Base-by-base conservation (phyloP, 2,888 invertebrate species). In the Cephus pulcher region DNA sequence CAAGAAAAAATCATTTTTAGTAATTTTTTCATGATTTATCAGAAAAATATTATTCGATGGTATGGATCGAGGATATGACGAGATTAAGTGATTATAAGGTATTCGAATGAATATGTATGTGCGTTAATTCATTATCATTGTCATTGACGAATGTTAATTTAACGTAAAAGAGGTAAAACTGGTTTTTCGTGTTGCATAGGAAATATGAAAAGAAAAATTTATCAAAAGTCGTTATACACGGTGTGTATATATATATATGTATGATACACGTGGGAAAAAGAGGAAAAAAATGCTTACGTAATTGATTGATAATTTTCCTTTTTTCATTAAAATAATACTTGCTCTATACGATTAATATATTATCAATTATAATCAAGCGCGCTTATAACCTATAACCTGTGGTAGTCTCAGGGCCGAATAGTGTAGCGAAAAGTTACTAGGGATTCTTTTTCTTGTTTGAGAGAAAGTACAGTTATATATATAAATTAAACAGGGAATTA, bases 381-480 rank as follows among this genome's bases (percentile, higher is more conserved):
- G 23, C 56, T 15, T 23, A 56, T 56, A 56, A 56, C 56, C 56
- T 40, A 40, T 40, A 23, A 40, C 40, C 15, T 23, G 56, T 23
- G 23, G 1, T 76, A n/a, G 74, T 75, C 71, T 71, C 71, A 69
- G 76, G 79, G 77, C 74, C 37, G 75, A 73, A 40, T 74, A 75
- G 74, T 78, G 30, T 69, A 30, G 15, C 11, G 15, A 33, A 71
- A 75, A 30, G 15, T 56, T 12, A 40, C 9, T 56, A 33, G 35
- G 32, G 33, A 56, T 69, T 30, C 69, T 75, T 34, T 73, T 80
- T 78, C 80, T 81, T 81, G 78, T 15, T 30, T 70, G 34, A 78
- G 82, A 80, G 81, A 82, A 83, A 82, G 80, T 80, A 71, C 79
- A 56, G 70, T 9, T 56, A 23, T 56, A 23, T 56, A 56, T 56